Evolutionary conservation across 2,888 invertebrate species (phyloP), one percentile per base, ranked within the genome.

Genomic region (Thecocarcelia acutangulata): DNA sequence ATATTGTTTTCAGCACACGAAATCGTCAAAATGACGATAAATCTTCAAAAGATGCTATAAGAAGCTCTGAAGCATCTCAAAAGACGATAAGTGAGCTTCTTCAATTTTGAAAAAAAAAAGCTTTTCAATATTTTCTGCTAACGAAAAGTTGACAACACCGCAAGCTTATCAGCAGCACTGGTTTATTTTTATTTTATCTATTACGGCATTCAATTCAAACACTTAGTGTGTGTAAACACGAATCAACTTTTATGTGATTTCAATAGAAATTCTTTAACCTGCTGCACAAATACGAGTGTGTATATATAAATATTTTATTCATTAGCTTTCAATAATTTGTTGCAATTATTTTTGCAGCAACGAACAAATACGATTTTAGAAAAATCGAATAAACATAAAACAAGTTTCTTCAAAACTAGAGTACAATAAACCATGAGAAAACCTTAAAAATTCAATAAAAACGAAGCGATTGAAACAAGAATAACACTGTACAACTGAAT

Each of bases 321-420:
- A 59, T 61, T 76, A 54, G 24, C 44, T 73, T 73, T 54, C 63
- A 76, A 76, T 59, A 68, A 58, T 59, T 76, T 69, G 58, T 44
- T 76, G 76, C 61, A 69, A 69, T 63, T 15, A 48, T 76, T 61
- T 68, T 59, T 15, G 75, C 59, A 61, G 63, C 15, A 46, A 46
- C 21, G 59, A 50, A 24, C 66, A 37, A 66, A 66, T 17, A 3
- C 19, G 13, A 6, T 33, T 19, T 28, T 1, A 24, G 46, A 37
- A 40, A 48, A 37, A 8, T 9, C 8, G 3, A 50, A 19, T 50
- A 19, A 15, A 42, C n/a, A 28, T 33, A 9, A 42, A 66, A 66
- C 66, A 8, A 19, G 64, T 74, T 74, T 66, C 46, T 40, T 52
- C 28, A 12, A 44, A 33, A 33, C 40, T 19, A 56, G 11, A 40